These are phyloP conservation scores for Trichogramma evanescens DNA, from an alignment of 2,888 invertebrate species.

Conservation along the genomic window DNA sequence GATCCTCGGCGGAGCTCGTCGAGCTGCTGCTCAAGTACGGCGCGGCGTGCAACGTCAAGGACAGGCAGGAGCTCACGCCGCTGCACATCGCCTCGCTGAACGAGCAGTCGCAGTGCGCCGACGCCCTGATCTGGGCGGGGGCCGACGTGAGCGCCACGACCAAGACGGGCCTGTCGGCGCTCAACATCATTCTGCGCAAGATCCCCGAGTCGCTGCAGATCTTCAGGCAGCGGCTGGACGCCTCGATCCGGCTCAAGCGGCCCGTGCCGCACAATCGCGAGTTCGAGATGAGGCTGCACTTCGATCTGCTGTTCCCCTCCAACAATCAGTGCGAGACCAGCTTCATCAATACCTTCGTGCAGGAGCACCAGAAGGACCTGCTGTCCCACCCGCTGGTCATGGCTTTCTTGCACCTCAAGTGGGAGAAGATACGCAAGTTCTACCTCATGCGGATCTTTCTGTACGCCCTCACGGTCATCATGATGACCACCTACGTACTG, in stretches of 20 bases:
- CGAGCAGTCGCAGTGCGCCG: constrained; percentile 47
- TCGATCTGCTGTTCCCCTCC: constrained; percentile 42
- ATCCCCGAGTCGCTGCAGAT: constrained; percentile 47
- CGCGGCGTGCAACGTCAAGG: constrained; percentile 42
- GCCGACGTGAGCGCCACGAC: constrained; percentile 49
- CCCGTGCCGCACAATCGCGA: constrained; percentile 42
- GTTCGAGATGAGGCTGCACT: constrained; percentile 43
- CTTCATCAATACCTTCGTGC: constrained; percentile 47
- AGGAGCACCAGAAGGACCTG: constrained; percentile 47
- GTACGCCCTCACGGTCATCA: constrained; percentile 41
- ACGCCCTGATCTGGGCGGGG: constrained; percentile 46
- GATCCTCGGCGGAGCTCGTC: constrained; percentile 36
- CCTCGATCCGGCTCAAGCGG: constrained; percentile 38
- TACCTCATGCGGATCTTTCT: constrained; percentile 42
- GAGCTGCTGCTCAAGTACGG: constrained; percentile 38
- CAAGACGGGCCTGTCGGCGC: constrained; percentile 45
- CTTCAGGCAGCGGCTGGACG: constrained; percentile 46
- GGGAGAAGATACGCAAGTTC: constrained; percentile 49
- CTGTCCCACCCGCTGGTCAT: constrained; percentile 49
- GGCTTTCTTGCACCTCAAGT: constrained; percentile 49
- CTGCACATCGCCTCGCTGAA: constrained; percentile 49
- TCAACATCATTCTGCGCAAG: constrained; percentile 46
- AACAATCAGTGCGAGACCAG: constrained; percentile 45
- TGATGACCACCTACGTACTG: constrained; percentile 42
- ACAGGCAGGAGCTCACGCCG: constrained; percentile 46